Percentiles rank a stretch among this genome's conserved stretches.
Evolutionary conservation across 1,140 invertebrate genomes (phyloP).

Genomic region (Lepidurus arcticus): DNA sequence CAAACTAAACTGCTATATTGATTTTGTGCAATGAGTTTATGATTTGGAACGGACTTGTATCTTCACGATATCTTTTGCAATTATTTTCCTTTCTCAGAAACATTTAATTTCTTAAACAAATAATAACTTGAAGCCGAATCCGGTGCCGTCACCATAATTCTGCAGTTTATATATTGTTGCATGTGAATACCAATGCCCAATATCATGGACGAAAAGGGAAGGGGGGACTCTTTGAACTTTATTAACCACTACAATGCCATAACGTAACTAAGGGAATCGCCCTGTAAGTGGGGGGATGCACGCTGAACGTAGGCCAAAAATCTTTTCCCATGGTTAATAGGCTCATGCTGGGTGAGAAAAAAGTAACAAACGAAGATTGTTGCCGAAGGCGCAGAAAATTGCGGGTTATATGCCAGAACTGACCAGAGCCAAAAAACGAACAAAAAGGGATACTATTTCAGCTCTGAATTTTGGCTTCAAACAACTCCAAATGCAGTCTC

Average conservation of each 20-base stretch:
- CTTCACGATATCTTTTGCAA: too few species aligned
- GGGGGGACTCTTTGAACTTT: not conserved
- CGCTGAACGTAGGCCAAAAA: not conserved
- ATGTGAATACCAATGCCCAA: not conserved
- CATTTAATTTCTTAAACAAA: too few species aligned
- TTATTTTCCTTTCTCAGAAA: too few species aligned
- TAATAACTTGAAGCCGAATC: too few species aligned
- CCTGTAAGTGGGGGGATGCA: not conserved
- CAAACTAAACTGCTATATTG: too few species aligned
- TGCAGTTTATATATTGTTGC: not conserved
- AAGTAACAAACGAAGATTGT: not conserved
- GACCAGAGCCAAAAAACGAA: not conserved
- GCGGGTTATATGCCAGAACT: not conserved
- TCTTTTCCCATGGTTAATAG: constrained; percentile 12
- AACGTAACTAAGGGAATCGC: not conserved
- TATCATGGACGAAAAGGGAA: constrained; percentile 1
- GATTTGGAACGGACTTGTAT: too few species aligned
- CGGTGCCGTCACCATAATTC: not conserved
- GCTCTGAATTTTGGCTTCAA: not conserved
- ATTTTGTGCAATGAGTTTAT: too few species aligned
- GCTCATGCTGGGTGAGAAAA: not conserved
- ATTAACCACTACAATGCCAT: constrained; percentile 22
- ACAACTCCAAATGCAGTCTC: not conserved
- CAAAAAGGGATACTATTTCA: not conserved
- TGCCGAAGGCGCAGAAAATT: not conserved